Evolutionary conservation across 2,797 vertebrate genomes (phyloP).

Genomic region (Chelon auratus): DNA sequence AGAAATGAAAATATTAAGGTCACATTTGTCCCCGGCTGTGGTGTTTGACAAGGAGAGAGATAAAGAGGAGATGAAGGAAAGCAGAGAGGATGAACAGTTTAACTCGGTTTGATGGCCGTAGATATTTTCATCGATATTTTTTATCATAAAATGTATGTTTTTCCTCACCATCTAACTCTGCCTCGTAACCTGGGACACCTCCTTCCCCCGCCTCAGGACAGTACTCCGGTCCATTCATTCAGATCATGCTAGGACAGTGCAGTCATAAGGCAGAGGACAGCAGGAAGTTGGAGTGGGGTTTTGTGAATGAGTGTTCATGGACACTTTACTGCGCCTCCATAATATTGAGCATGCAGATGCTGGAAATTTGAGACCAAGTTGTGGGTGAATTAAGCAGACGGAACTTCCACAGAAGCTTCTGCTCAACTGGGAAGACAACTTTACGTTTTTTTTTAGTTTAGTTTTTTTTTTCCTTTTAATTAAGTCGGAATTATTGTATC

Average conservation of each 20-base stretch:
- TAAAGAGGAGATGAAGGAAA: constrained; percentile 3
- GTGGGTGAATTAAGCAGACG: too few relatives aligned
- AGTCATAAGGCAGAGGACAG: too few relatives aligned
- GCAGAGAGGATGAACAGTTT: not conserved
- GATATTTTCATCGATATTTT: not conserved
- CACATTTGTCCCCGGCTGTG: constrained; percentile 43
- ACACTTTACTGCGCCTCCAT: too few relatives aligned
- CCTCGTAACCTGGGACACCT: not conserved
- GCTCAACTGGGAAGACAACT: too few relatives aligned
- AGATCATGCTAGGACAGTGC: too few relatives aligned
- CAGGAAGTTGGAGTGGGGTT: not conserved
- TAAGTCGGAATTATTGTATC: too few relatives aligned
- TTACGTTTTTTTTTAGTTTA: too few relatives aligned
- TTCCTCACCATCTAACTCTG: not conserved
- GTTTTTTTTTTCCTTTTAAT: too few relatives aligned
- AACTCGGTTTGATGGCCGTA: not conserved
- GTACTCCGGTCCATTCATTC: not conserved
- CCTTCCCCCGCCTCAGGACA: too few relatives aligned
- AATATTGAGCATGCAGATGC: too few relatives aligned
- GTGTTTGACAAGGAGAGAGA: constrained; percentile 6
- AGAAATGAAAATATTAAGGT: constrained; percentile 63
- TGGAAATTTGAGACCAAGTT: too few relatives aligned
- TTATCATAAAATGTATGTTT: not conserved
- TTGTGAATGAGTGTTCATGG: not conserved
- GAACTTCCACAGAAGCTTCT: too few relatives aligned